Base-by-base conservation (phyloP, 2,113 vertebrate species). In the Vulpes ferrilata region DNA sequence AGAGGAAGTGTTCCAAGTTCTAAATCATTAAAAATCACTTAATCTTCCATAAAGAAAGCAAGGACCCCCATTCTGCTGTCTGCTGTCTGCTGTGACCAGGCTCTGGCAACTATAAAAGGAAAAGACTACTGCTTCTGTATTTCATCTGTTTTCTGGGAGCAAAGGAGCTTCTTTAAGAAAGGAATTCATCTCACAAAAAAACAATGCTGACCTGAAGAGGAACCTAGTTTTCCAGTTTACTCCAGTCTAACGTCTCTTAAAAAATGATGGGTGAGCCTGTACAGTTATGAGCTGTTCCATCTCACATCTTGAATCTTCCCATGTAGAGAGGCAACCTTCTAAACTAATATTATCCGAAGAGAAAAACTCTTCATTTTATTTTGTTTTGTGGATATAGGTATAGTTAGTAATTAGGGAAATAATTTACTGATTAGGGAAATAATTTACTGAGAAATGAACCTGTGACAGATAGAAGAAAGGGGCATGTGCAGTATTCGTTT, bases 1-100 rank as follows among this genome's bases (percentile, higher is more conserved):
- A 51, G 22, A 88, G 83, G 53, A 94, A 78, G 48, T 7, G 62
- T 79, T 67, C 57, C 35, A 94, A 88, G 8, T 35, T 80, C 32
- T 80, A 79, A 93, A 92, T 88, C 48, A 20, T 93, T 86, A 80
- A 90, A 95, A 95, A 32, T 93, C 35, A 59, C 57, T 57, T 89
- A 48, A 80, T 92, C 82, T 94, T 95, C 32, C 53, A 53, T 43
- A 25, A 69, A 74, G 15, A 82, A 93, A 87, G 32, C 78, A 93
- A 79, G 8, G 48, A 20, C 9, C 12, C 53, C 43, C 5, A n/a
- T 73, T 48, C 76, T 60, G 2, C 27, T 95, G 43, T 48, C 76
- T 60, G 2, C 19, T 95, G 43, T 35, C 38, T 59, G 43, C 22
- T 90, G 23, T 69, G 19, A 51, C 32, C 69, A 80, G 67, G 23